Evolutionary conservation across 1,140 invertebrate species (phyloP).

Genomic region (Spodoptera litura): DNA sequence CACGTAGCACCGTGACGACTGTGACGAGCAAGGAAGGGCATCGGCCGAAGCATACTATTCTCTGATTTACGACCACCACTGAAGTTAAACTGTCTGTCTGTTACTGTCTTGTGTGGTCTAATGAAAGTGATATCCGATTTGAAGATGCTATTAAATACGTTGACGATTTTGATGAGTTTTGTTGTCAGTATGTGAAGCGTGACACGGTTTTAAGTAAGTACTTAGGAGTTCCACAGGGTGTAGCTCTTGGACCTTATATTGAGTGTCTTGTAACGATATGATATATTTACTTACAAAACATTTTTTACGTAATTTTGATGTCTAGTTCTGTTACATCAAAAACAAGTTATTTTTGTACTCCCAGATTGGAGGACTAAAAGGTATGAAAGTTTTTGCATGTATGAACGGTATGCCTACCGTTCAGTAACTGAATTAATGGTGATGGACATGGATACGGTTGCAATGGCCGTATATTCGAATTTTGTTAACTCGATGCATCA

Average conservation of each 20-base stretch:
- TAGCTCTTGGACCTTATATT: too few species aligned
- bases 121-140: constrained; percentile 1
- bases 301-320: too few species aligned
- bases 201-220: too few species aligned
- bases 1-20: constrained; percentile 51
- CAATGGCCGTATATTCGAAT: constrained; percentile 43
- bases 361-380: neutral
- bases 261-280: too few species aligned
- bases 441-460: constrained; percentile 28
- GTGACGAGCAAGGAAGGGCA: constrained; percentile 45
- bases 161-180: neutral
- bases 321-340: too few species aligned
- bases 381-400: constrained; percentile 24
- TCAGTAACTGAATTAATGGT: constrained; percentile 36
- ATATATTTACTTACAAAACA: too few species aligned
- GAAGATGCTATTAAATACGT: neutral
- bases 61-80: constrained; percentile 38
- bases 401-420: neutral
- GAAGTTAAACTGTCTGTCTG: constrained; percentile 35
- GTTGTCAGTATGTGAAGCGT: neutral
- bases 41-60: constrained; percentile 25
- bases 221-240: too few species aligned
- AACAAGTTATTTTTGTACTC: too few species aligned
- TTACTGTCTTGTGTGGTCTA: constrained; percentile 39
- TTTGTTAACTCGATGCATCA: constrained; percentile 39